Evolutionary conservation across 2,113 vertebrate genomes (phyloP).

Genomic region (Chamaea fasciata): DNA sequence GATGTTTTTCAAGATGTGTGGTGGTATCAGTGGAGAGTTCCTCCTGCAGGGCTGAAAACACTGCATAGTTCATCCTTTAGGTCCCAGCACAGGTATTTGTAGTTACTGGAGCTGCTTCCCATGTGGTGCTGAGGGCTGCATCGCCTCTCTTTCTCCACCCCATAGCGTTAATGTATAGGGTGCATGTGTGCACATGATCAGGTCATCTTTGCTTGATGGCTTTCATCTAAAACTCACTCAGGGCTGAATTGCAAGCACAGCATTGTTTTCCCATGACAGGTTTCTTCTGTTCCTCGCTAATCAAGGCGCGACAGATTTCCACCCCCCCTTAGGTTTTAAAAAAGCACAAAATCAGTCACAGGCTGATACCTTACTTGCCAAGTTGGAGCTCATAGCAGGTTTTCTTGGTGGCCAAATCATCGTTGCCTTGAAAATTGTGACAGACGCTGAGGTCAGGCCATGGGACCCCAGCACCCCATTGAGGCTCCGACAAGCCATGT

Average conservation of each 20-base stretch:
- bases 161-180: fast-evolving
- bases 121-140: background rate
- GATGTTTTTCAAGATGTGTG: background rate
- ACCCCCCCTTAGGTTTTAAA: conserved; percentile 62
- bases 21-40: background rate
- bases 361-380: conserved; percentile 68
- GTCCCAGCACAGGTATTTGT: background rate
- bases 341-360: conserved; percentile 65
- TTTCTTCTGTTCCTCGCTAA: conserved; percentile 65
- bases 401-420: conserved; percentile 68
- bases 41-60: background rate
- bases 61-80: fast-evolving
- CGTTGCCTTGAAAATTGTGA: conserved; percentile 68
- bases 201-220: background rate
- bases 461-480: background rate
- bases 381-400: conserved; percentile 67
- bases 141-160: background rate
- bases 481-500: background rate
- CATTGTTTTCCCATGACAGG: conserved; percentile 35
- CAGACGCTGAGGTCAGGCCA: conserved; percentile 42
- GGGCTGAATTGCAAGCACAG: background rate
- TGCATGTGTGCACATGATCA: fast-evolving
- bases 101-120: background rate
- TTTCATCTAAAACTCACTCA: background rate
- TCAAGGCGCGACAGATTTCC: conserved; percentile 65